A percentile compares a stretch with the other conserved stretches of the same genome.
These are phyloP conservation scores for Villa cingulata DNA, from an alignment of 2,888 invertebrate genomes.

Conservation along the genomic window DNA sequence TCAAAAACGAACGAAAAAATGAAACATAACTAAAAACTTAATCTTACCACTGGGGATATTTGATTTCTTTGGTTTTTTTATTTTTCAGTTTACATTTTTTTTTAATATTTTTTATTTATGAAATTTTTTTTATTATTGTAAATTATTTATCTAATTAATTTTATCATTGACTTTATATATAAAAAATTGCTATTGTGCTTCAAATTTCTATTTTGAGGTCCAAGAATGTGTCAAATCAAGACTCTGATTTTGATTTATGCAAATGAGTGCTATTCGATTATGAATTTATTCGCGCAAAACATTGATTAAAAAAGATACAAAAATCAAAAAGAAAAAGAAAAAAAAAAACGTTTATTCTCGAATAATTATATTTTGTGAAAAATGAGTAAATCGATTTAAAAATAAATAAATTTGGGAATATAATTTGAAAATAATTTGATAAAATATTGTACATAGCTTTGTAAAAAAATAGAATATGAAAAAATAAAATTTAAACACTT, in stretches of 20 bases:
- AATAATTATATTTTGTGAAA: no score
- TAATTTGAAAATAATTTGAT: not conserved
- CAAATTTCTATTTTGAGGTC: not conserved
- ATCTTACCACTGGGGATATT: conserved; percentile 15
- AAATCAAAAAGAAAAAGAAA: conserved; percentile 14
- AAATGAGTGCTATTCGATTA: conserved; percentile 28
- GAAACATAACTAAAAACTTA: conserved; percentile 3
- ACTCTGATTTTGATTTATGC: conserved; percentile 36
- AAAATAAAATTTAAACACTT: conserved; percentile 36
- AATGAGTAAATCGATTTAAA: no score
- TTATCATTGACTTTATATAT: not conserved
- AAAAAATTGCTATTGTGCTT: not conserved
- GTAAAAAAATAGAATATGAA: not conserved
- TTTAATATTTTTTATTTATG: no score
- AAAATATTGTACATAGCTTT: no score
- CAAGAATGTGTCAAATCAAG: conserved; percentile 21
- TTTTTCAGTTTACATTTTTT: not conserved
- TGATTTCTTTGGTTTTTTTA: not conserved
- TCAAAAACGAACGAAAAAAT: no score
- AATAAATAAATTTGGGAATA: not conserved
- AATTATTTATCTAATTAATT: not conserved
- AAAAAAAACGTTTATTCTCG: conserved; percentile 3
- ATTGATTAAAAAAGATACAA: conserved; percentile 5
- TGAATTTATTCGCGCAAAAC: conserved; percentile 6
- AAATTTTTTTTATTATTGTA: no score